These are phyloP conservation scores for Platerodrilus igneus DNA, from an alignment of 2,888 invertebrate genomes.

Conservation along the genomic window DNA sequence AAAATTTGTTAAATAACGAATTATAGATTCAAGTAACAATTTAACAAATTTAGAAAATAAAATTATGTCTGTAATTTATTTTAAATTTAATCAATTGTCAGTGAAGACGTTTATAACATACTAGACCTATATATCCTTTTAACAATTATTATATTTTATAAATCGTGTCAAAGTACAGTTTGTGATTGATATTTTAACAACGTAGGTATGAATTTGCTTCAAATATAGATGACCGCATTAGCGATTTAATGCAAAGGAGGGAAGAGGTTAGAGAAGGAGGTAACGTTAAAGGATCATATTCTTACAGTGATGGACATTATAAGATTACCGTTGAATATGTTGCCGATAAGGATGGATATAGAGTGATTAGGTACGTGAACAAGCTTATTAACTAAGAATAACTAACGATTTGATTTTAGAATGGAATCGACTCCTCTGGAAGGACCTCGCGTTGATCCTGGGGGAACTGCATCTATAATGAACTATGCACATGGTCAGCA, in stretches of 20 bases:
- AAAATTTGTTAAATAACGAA: no score
- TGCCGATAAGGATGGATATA: conserved; percentile 59
- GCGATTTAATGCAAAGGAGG: conserved; percentile 45
- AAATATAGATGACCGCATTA: conserved; percentile 50
- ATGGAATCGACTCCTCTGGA: conserved; percentile 46
- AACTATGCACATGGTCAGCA: conserved; percentile 45
- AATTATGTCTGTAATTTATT: no score
- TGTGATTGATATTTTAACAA: no score
- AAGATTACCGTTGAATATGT: conserved; percentile 54
- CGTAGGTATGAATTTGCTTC: conserved; percentile 48
- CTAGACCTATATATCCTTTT: no score
- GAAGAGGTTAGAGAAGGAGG: conserved; percentile 48
- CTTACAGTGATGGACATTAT: conserved; percentile 58
- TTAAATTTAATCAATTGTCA: no score
- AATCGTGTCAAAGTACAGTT: no score
- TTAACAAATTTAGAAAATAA: no score
- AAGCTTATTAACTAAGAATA: conserved; percentile 1
- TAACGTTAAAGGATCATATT: conserved; percentile 52
- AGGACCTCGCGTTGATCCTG: conserved; percentile 48
- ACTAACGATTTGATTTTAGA: conserved; percentile 33
- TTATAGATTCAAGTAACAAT: no score
- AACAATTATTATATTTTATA: no score
- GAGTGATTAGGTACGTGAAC: conserved; percentile 51
- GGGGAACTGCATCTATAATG: conserved; percentile 46
- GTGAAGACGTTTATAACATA: no score